Base-by-base conservation (phyloP, 2,797 vertebrate genomes). In the Hyperoplus lanceolatus region DNA sequence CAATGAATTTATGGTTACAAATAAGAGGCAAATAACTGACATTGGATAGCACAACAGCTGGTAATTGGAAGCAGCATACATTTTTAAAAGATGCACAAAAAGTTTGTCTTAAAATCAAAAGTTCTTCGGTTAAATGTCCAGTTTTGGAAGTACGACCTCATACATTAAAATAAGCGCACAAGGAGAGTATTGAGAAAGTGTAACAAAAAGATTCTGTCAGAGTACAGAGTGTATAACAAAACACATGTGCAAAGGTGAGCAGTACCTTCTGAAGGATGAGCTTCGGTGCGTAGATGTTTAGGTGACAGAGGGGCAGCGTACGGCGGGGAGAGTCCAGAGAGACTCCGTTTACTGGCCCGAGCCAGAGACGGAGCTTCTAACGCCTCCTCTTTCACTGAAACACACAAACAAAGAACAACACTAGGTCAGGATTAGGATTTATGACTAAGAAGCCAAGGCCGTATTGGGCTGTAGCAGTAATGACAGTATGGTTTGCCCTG, bases 201-300 rank as follows among this genome's bases (percentile, higher is more conserved):
- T 29, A 29, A 46, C 45, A 46, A 9, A 46, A 46, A 46, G 12
- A 46, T 45, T 43, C 6, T 51, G 5, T 51, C n/a, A 16, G 50
- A 53, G n/a, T 18, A 53, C n/a, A 53, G 4, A 18, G 50, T 8
- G 54, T 57, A 9, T 4, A 14, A 14, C 36, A 15, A 49, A 7
- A 49, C 10, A 15, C 36, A 36, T 50, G 2, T 43, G 36, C 58
- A 70, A 36, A 46, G 29, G 38, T 5, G 48, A 50, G 70, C 14
- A 8, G 62, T 96, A 99, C 98, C 98, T 98, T 97, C 96, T 87
- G 95, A 96, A 11, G 95, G 95, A 86, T 96, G 96, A 63, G 93
- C 92, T 77, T 96, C 95, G 4, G 92, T 94, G 77, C 96, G 96
- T 78, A 96, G 85, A 68, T 96, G 93, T 91, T 98, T 98, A 39